Evolutionary conservation across 2,797 vertebrate genomes (phyloP).

Genomic region (Harpagifer antarcticus): DNA sequence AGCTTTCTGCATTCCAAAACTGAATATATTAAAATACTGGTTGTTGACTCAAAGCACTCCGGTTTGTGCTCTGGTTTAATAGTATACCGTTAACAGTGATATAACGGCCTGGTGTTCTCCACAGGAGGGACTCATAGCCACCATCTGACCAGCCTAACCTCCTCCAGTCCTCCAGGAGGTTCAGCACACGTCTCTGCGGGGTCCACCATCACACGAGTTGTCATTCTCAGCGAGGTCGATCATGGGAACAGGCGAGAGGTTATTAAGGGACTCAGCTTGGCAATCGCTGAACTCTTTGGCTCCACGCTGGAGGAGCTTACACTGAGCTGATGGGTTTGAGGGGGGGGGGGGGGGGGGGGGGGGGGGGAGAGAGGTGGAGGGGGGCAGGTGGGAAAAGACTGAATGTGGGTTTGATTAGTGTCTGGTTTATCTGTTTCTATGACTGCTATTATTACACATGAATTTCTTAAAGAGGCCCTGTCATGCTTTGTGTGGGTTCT

Average conservation of each 20-base stretch:
- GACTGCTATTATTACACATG: slow-evolving; percentile 6
- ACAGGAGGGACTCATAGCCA: slow-evolving; percentile 43
- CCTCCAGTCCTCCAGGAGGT: slow-evolving; percentile 50
- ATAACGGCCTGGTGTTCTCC: slow-evolving; percentile 26
- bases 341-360: too few relatives aligned
- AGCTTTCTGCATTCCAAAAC: neutral
- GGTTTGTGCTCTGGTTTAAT: neutral
- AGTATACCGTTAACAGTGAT: neutral
- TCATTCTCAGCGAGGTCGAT: slow-evolving; percentile 67
- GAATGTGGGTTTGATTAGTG: slow-evolving; percentile 11
- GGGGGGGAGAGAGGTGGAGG: too few relatives aligned
- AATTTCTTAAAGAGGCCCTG: too few relatives aligned
- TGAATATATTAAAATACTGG: neutral
- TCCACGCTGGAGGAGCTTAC: slow-evolving; percentile 64
- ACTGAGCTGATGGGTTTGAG: slow-evolving; percentile 64
- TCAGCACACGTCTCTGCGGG: slow-evolving; percentile 53
- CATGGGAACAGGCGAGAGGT: slow-evolving; percentile 59
- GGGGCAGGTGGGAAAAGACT: slow-evolving; percentile 16
- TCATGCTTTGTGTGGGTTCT: too few relatives aligned
- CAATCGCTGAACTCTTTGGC: slow-evolving; percentile 73
- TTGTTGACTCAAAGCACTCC: neutral
- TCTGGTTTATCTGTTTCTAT: slow-evolving; percentile 13
- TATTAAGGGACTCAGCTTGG: slow-evolving; percentile 78
- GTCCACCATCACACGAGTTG: slow-evolving; percentile 58
- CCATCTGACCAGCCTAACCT: slow-evolving; percentile 49